These are phyloP conservation scores for Heterochromis multidens DNA, from an alignment of 2,113 vertebrate species.

Conservation along the genomic window DNA sequence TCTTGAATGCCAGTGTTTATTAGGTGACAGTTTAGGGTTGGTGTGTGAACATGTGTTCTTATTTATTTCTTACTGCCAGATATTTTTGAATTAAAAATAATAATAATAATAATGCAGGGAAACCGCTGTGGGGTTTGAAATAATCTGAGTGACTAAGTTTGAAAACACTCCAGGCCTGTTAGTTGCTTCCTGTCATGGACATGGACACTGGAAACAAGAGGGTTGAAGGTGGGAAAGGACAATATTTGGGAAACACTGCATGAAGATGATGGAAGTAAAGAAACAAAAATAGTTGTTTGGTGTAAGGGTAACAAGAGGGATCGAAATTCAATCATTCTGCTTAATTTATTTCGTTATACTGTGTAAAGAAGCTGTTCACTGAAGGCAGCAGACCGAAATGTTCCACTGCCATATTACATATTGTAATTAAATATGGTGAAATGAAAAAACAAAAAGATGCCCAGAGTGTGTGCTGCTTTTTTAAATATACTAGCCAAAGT, in stretches of 20 bases:
- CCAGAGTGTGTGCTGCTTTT: background rate
- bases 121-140: background rate
- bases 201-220: background rate
- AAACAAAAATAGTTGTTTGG: background rate
- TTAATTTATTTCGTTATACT: conserved; percentile 8
- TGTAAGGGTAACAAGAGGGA: background rate
- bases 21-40: background rate
- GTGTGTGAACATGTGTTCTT: background rate
- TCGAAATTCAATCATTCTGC: background rate
- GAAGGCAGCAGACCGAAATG: background rate
- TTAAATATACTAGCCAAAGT: background rate
- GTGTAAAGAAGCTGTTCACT: background rate
- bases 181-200: background rate
- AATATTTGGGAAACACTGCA: background rate
- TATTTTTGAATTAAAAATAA: background rate
- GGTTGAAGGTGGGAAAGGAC: background rate
- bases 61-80: background rate
- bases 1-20: background rate
- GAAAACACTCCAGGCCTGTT: background rate
- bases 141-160: background rate
- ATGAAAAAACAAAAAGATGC: background rate
- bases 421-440: conserved; percentile 6
- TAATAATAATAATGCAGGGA: background rate
- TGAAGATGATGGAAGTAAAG: background rate
- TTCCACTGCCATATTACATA: background rate